Evolutionary conservation across 2,797 vertebrate genomes (phyloP), one percentile per base, ranked within the genome.

Genomic region (Sebastes cheni): DNA sequence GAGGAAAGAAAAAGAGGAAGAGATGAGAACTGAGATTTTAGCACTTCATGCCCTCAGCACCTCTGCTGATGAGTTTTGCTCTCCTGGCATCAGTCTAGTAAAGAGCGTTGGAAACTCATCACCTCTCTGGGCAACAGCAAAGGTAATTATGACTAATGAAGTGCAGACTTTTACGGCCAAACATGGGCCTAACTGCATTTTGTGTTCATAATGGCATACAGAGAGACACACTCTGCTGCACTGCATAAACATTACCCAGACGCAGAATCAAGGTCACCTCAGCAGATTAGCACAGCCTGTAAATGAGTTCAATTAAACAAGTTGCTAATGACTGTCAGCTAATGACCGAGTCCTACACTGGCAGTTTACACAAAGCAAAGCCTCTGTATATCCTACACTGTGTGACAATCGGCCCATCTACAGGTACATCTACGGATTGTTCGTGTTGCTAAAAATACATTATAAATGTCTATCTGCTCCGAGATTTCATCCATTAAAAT

Each of bases 261-360:
- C 72, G 55, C 79, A 67, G 87, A 92, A 91, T 91, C 92, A 96
- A 96, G 94, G 95, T 96, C 92, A 96, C 93, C 95, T 84, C 89
- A 7, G 86, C 87, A 94, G 93, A 95, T 95, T 94, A 95, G 88
- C 88, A 66, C 77, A 90, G 91, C 76, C 86, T 88, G 91, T 90
- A 95, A 95, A 96, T 95, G 93, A 94, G 86, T 94, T 94, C 92
- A 93, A 95, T 95, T 95, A 95, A 94, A 91, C 91, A 93, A 92
- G 90, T 90, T 87, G 91, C 89, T 95, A 94, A 95, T 93, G 92
- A 93, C 86, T 77, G 83, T 58, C 79, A 89, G 92, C 91, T 95
- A 95, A 96, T 93, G 94, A 93, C 87, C 64, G 77, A 86, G 86
- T 90, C 87, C 85, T 85, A 87, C 74, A 83, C 60, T 80, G 75